A percentile compares a stretch with the other conserved stretches of the same genome.
Evolutionary conservation across 92 coral and sea anemone genomes (phyloP).

Genomic region (Zoanthus sociatus): DNA sequence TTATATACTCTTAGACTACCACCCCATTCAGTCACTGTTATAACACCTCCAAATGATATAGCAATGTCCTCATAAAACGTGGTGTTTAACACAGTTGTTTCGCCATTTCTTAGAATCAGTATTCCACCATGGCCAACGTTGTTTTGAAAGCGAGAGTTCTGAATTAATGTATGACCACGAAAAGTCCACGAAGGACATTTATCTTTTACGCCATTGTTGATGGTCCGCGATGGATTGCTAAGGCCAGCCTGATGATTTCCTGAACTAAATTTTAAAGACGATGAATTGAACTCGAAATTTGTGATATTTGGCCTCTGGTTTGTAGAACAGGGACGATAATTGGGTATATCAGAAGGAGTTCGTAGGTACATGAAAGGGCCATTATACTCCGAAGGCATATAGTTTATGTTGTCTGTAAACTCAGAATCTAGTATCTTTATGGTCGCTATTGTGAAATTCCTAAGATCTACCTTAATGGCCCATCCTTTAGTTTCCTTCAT

Average conservation of each 20-base stretch:
- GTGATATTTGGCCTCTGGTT: neutral
- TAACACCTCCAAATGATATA: slow-evolving; percentile 30
- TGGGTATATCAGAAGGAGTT: neutral
- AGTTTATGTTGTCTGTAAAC: neutral
- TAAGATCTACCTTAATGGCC: neutral
- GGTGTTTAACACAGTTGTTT: too few relatives aligned
- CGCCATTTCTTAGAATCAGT: too few relatives aligned
- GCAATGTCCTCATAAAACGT: slow-evolving; percentile 40
- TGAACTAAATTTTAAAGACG: neutral
- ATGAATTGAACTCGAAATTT: neutral
- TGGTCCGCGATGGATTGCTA: neutral
- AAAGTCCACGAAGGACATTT: slow-evolving; percentile 4
- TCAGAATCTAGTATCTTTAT: neutral
- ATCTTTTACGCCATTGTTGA: too few relatives aligned
- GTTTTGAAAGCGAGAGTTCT: too few relatives aligned
- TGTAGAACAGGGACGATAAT: neutral
- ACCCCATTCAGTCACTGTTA: slow-evolving; percentile 6
- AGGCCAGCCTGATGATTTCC: neutral
- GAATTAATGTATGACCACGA: too few relatives aligned
- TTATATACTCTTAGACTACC: too few relatives aligned
- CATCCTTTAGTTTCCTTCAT: neutral
- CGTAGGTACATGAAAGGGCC: neutral
- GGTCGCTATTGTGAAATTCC: neutral
- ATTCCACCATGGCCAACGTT: too few relatives aligned
- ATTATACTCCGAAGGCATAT: neutral